Evolutionary conservation across 2,888 invertebrate species (phyloP).

Genomic region (Agrotis puta): DNA sequence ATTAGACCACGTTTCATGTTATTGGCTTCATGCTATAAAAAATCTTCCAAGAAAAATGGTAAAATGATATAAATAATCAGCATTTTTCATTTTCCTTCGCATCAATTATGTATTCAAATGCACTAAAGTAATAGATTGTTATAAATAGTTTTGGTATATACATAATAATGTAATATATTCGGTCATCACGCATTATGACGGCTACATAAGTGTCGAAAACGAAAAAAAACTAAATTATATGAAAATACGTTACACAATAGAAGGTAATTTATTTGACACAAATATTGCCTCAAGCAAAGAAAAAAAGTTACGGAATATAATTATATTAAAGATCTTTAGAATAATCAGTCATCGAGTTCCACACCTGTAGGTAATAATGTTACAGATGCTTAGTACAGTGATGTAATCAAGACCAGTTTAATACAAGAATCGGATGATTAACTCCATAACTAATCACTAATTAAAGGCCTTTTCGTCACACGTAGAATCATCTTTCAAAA

Average conservation of each 20-base stretch:
- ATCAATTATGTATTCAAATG: no score
- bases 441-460: slow-evolving; percentile 35
- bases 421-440: slow-evolving; percentile 31
- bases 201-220: no score
- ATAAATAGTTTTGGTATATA: no score
- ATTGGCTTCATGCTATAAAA: no score
- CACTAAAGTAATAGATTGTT: no score
- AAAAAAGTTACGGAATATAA: slow-evolving; percentile 14
- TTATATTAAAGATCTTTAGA: background rate
- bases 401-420: slow-evolving; percentile 17
- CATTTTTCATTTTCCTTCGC: no score
- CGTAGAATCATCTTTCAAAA: slow-evolving; percentile 32
- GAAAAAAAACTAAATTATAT: background rate
- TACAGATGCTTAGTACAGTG: slow-evolving; percentile 18
- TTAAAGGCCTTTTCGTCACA: slow-evolving; percentile 38
- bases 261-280: background rate
- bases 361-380: background rate
- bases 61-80: no score
- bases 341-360: slow-evolving; percentile 5
- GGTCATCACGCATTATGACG: no score
- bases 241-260: background rate
- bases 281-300: background rate
- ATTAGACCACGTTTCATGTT: no score
- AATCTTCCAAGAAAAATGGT: no score
- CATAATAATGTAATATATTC: no score